Conservation (phyloP, 1,140 invertebrate genomes). For the Uloborus diversus region DNA sequence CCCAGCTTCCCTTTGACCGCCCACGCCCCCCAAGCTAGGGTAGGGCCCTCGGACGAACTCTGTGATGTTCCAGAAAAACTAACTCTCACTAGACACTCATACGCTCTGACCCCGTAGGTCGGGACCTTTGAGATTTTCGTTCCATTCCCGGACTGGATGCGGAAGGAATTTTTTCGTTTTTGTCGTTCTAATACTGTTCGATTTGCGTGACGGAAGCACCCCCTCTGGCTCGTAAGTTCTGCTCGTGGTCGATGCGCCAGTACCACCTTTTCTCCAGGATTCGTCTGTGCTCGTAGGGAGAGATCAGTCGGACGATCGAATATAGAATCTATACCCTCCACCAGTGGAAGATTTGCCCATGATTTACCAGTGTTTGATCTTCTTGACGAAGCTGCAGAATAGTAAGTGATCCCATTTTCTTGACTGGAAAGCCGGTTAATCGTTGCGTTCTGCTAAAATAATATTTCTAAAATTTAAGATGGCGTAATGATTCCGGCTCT, state of each 20-base stretch:
- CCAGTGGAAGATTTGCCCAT: too few relatives aligned
- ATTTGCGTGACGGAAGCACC: not conserved
- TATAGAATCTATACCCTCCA: too few relatives aligned
- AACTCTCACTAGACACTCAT: not conserved
- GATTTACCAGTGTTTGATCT: too few relatives aligned
- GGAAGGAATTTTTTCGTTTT: not conserved
- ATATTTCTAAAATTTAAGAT: too few relatives aligned
- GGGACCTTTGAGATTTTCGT: slow-evolving; percentile 17
- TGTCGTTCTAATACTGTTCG: not conserved
- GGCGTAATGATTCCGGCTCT: too few relatives aligned
- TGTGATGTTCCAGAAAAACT: not conserved
- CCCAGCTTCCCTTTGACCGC: slow-evolving; percentile 46
- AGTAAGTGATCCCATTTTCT: too few relatives aligned
- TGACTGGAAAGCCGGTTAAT: too few relatives aligned
- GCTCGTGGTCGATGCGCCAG: not conserved
- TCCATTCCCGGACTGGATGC: slow-evolving; percentile 2
- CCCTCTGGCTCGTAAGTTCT: not conserved
- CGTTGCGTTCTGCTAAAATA: too few relatives aligned
- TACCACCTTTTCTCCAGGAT: not conserved
- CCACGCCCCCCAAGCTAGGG: slow-evolving; percentile 22
- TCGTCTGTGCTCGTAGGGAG: not conserved
- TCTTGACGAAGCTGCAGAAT: too few relatives aligned
- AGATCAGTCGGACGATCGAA: not conserved
- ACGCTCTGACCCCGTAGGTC: not conserved
- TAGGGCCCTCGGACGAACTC: not conserved